Evolutionary conservation across 1,140 invertebrate species (phyloP).

Genomic region (Melipona quadrifasciata): DNA sequence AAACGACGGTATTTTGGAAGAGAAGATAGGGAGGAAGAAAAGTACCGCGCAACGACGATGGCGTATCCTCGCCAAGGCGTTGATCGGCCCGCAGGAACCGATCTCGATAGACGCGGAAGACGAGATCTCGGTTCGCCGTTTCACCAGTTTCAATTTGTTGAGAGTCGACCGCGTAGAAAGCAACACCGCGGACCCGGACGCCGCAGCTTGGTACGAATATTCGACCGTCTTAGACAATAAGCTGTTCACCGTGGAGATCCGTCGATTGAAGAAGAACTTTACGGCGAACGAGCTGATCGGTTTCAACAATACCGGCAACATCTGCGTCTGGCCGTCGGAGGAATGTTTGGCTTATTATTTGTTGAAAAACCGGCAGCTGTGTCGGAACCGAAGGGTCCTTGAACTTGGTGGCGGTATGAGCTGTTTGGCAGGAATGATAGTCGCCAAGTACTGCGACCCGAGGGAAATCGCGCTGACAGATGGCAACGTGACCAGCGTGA

Average conservation of each 20-base stretch:
- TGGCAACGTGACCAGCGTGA: slow-evolving; percentile 89
- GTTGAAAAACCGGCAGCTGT: slow-evolving; percentile 85
- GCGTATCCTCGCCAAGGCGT: slow-evolving; percentile 86
- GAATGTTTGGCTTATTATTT: slow-evolving; percentile 91
- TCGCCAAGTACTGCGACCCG: slow-evolving; percentile 86
- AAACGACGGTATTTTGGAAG: background rate
- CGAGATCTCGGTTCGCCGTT: slow-evolving; percentile 83
- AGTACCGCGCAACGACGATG: slow-evolving; percentile 85
- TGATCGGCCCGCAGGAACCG: slow-evolving; percentile 80
- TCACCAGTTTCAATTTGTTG: slow-evolving; percentile 83
- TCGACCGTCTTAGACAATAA: slow-evolving; percentile 78
- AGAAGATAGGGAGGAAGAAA: slow-evolving; percentile 17
- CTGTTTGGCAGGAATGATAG: slow-evolving; percentile 89
- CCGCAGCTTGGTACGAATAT: slow-evolving; percentile 81
- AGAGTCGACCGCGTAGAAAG: slow-evolving; percentile 71
- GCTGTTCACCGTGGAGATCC: slow-evolving; percentile 82
- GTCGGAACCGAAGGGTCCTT: slow-evolving; percentile 86
- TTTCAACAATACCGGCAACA: slow-evolving; percentile 96
- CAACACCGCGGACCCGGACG: slow-evolving; percentile 61
- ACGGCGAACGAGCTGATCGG: slow-evolving; percentile 89
- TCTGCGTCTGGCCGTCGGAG: slow-evolving; percentile 95
- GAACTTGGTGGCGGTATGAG: slow-evolving; percentile 94
- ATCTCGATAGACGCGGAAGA: slow-evolving; percentile 74
- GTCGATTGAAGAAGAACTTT: slow-evolving; percentile 84
- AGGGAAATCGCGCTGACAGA: slow-evolving; percentile 87